phyloP scores from a whole-genome alignment of 2,888 invertebrate genomes.

The Pardosa pseudoannulata region DNA sequence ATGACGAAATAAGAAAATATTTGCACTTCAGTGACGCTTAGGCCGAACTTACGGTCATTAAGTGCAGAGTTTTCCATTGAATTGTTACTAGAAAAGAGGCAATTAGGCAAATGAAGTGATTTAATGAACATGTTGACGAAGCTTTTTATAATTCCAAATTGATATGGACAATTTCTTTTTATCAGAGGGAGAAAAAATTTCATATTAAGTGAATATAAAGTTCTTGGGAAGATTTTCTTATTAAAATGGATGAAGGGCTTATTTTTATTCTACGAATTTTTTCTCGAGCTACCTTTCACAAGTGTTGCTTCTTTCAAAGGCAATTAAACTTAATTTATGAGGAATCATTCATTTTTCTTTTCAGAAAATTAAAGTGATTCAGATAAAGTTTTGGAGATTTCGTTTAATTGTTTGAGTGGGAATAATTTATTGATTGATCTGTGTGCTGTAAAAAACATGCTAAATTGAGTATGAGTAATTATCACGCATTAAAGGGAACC shows the following conservation, averaged over 20 bases:
- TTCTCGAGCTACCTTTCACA: no score
- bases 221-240: not conserved
- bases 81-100: conserved; percentile 24
- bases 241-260: not conserved
- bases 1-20: conserved; percentile 53
- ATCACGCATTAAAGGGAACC: no score
- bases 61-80: not conserved
- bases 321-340: no score
- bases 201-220: not conserved
- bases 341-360: no score
- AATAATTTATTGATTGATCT: no score
- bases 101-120: conserved; percentile 38
- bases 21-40: conserved; percentile 57
- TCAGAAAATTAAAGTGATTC: no score
- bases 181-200: no score
- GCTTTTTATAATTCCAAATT: not conserved
- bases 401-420: no score
- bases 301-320: no score
- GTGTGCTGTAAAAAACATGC: no score
- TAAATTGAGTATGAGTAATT: no score
- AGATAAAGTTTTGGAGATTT: no score
- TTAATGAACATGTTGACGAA: conserved; percentile 21
- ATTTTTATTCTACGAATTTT: not conserved
- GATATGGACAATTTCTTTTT: not conserved
- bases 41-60: conserved; percentile 18